Percentiles rank a stretch among this genome's conserved stretches.
Conservation (phyloP, 2,797 vertebrate species). For the Prionace glauca region DNA sequence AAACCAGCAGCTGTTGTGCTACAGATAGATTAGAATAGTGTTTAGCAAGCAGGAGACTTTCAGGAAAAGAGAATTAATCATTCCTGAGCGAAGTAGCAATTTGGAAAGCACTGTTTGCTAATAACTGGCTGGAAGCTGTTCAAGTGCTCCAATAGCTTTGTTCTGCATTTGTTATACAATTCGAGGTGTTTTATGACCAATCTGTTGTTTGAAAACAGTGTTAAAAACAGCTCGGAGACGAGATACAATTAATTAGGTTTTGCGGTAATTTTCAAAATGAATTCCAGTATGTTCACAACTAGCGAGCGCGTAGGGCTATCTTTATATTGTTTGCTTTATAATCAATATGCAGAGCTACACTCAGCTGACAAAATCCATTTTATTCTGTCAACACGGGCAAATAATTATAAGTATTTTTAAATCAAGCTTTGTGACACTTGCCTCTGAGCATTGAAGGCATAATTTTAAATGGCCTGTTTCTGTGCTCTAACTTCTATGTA, state of each 20-base stretch:
- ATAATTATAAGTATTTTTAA: not conserved
- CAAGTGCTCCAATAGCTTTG: not conserved
- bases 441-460: not conserved
- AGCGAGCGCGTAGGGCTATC: not conserved
- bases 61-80: not conserved
- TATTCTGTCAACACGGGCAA: not conserved
- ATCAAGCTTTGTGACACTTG: not conserved
- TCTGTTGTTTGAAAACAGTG: not conserved
- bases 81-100: not conserved
- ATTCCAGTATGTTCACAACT: not conserved
- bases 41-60: not conserved
- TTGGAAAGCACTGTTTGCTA: conserved; percentile 12
- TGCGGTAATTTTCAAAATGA: not conserved
- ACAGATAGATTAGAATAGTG: not conserved
- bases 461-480: not conserved
- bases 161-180: not conserved
- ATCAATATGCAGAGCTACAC: not conserved
- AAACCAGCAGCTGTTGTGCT: not conserved
- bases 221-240: not conserved
- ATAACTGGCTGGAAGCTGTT: not conserved
- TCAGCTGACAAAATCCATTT: not conserved
- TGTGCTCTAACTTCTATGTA: not conserved
- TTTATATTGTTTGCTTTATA: not conserved
- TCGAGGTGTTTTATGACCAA: not conserved
- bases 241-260: not conserved